Evolutionary conservation across 2,888 invertebrate genomes (phyloP).

Genomic region (Ctena decussata): DNA sequence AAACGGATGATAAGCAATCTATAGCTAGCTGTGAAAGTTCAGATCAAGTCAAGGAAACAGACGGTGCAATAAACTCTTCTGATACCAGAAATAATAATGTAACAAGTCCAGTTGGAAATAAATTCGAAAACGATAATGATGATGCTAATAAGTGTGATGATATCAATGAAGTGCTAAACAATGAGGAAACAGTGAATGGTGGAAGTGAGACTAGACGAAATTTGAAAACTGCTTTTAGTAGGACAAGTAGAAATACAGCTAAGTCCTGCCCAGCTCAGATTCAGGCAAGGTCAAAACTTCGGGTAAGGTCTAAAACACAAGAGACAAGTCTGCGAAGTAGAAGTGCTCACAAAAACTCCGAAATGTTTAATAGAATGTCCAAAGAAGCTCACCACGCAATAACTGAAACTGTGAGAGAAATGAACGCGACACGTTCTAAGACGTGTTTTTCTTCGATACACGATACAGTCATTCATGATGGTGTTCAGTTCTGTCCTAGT

Average conservation of each 20-base stretch:
- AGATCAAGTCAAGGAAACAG: not conserved
- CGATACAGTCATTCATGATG: not conserved
- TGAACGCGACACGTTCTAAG: slow-evolving; percentile 47
- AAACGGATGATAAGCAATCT: not conserved
- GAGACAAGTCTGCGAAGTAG: slow-evolving; percentile 44
- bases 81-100: too few species aligned
- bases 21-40: not conserved
- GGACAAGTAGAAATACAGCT: slow-evolving; percentile 66
- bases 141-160: not conserved
- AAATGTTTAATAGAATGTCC: slow-evolving; percentile 78
- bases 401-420: slow-evolving; percentile 76
- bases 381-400: slow-evolving; percentile 79
- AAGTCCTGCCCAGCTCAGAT: slow-evolving; percentile 72
- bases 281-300: slow-evolving; percentile 38
- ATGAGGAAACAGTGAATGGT: slow-evolving; percentile 11
- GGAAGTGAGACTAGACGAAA: slow-evolving; percentile 16
- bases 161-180: not conserved
- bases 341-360: slow-evolving; percentile 60
- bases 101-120: too few species aligned
- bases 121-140: too few species aligned
- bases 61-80: not conserved
- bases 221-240: slow-evolving; percentile 66
- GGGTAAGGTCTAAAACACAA: slow-evolving; percentile 22
- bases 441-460: not conserved
- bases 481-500: slow-evolving; percentile 43